phyloP scores from a whole-genome alignment of 2,113 vertebrate genomes.

The Ceyx cyanopectus region DNA sequence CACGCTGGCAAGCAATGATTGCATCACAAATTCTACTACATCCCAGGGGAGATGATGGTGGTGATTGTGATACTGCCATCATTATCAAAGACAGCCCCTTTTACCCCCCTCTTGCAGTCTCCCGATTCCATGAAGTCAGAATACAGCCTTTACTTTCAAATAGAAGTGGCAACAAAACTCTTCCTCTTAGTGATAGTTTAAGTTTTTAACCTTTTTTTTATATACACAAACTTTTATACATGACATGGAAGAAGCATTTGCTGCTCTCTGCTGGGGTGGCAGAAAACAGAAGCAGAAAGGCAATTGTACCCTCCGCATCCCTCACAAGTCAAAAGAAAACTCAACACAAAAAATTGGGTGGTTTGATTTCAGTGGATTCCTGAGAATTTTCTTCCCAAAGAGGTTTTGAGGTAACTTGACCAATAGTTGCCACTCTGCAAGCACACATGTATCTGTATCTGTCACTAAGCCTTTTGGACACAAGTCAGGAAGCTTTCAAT shows the following conservation, averaged over 20 bases:
- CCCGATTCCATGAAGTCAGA: background rate
- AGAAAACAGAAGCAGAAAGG: background rate
- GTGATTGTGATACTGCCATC: background rate
- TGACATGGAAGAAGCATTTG: background rate
- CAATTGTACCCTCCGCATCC: background rate
- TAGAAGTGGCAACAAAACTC: background rate
- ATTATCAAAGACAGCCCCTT: background rate
- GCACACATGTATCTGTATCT: accelerated
- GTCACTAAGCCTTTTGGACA: background rate
- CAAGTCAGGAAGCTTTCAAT: background rate
- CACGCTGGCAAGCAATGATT: background rate
- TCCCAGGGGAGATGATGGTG: accelerated
- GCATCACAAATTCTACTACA: background rate
- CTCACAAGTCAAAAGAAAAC: background rate
- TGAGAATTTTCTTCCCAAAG: background rate
- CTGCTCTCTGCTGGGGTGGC: background rate
- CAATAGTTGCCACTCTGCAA: background rate
- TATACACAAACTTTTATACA: background rate
- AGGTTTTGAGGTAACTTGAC: background rate
- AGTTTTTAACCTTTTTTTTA: background rate
- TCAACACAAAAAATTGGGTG: accelerated
- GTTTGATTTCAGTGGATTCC: background rate
- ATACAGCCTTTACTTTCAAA: background rate
- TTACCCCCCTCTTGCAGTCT: background rate
- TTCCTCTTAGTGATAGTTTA: background rate